A percentile compares a stretch with the other conserved stretches of the same genome.
These are phyloP conservation scores for Amblyornis subalaris DNA, from an alignment of 2,113 vertebrate species.

Conservation along the genomic window DNA sequence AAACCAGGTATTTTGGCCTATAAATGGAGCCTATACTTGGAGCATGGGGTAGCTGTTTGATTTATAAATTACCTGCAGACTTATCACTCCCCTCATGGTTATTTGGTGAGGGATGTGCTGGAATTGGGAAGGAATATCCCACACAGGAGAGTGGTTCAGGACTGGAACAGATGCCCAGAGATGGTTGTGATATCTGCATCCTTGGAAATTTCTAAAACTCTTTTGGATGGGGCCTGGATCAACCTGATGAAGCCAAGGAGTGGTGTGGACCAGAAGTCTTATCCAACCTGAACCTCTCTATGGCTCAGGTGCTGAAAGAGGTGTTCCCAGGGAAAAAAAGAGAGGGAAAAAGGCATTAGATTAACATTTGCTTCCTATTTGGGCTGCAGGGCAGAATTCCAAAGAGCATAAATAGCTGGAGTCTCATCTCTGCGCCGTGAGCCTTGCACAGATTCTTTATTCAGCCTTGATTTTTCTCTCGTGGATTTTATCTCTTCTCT, in stretches of 20 bases:
- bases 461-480: neutral
- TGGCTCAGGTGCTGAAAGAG: neutral
- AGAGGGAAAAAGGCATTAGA: neutral
- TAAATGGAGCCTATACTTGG: neutral
- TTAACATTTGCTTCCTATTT: neutral
- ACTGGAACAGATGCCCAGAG: neutral
- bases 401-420: neutral
- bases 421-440: neutral
- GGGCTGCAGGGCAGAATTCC: neutral
- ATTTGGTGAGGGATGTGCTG: neutral
- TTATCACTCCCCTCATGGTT: neutral
- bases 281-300: neutral
- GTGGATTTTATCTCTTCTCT: neutral
- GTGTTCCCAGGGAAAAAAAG: neutral
- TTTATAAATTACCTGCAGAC: neutral
- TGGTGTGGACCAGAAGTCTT: neutral
- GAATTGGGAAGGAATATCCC: neutral
- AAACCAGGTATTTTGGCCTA: neutral
- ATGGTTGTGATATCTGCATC: neutral
- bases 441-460: neutral
- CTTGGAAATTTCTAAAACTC: neutral
- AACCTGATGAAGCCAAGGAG: neutral
- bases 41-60: neutral
- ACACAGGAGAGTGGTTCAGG: neutral
- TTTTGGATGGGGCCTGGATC: neutral